Evolutionary conservation across 1,140 invertebrate genomes (phyloP), one percentile per base, ranked within the genome.

Genomic region (Temnothorax curvispinosus): DNA sequence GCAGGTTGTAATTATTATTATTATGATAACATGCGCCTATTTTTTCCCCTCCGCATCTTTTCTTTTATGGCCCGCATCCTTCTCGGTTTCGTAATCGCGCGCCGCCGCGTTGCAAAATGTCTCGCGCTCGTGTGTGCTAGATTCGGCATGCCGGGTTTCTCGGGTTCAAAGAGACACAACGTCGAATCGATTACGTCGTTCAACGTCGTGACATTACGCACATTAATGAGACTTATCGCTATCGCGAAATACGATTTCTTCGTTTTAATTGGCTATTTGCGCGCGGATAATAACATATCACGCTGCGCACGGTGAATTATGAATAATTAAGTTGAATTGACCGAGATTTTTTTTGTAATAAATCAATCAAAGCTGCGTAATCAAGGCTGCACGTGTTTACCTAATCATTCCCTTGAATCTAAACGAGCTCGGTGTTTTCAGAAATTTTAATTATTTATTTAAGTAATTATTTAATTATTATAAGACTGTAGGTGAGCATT

Each of bases 161-260:
- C 56, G 69, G 21, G 86, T 90, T 90, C 81, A 80, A 88, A 27
- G 69, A 77, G 52, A 58, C 89, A 84, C 89, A 84, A 56, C 58
- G 44, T 27, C 18, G 77, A 88, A 32, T 27, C 18, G 77, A 88
- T 89, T 86, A 86, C 11, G 32, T 50, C 32, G 35, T 18, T 32
- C 18, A 15, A 15, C 56, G 69, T 58, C 47, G 32, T 41, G 47
- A 44, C 35, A n/a, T 52, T 71, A 69, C 38, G 52, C 52, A 67
- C 32, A 56, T 50, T 50, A 54, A 44, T 76, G 56, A 3, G 35
- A 15, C 50, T 62, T 54, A 50, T 64, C 75, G 64, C 54, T 78
- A 87, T 56, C 27, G n/a, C 21, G 21, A 71, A 74, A 41, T 44
- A 21, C 13, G 7, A 21, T 69, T 60, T 75, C 80, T 50, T 47